Conservation (phyloP, 1,140 invertebrate species). For the Kradibia gibbosae region DNA sequence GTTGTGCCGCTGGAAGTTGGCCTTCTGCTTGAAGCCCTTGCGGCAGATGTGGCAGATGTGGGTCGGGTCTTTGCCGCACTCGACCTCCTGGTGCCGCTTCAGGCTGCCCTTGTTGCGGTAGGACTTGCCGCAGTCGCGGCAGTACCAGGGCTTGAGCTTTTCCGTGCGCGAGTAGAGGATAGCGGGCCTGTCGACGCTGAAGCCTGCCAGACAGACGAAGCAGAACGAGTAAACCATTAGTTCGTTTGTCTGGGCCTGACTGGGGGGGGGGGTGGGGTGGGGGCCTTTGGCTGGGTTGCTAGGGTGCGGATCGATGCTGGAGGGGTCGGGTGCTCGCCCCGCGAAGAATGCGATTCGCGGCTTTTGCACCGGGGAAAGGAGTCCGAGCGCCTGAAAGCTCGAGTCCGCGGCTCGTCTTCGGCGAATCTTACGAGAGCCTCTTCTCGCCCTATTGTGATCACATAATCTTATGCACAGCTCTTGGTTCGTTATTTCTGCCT, state of each 20-base stretch:
- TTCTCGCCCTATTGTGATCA: not conserved
- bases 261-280: not conserved
- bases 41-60: conserved; percentile 62
- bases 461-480: no score
- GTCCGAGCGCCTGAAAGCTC: no score
- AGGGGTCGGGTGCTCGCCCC: no score
- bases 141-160: conserved; percentile 47
- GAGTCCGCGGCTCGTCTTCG: no score
- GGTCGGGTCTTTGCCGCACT: conserved; percentile 61
- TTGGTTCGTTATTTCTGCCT: no score
- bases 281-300: not conserved
- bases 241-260: not conserved
- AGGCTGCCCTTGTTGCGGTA: conserved; percentile 60
- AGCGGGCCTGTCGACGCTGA: not conserved
- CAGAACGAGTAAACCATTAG: conserved; percentile 18
- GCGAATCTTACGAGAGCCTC: not conserved
- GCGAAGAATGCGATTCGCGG: no score
- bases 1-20: conserved; percentile 63
- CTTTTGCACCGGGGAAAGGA: no score
- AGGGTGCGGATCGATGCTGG: no score
- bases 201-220: conserved; percentile 35
- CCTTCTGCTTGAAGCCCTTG: conserved; percentile 62
- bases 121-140: conserved; percentile 53
- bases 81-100: conserved; percentile 60
- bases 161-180: not conserved